phyloP scores from a whole-genome alignment of 2,888 invertebrate genomes.

The Cepaea hortensis region DNA sequence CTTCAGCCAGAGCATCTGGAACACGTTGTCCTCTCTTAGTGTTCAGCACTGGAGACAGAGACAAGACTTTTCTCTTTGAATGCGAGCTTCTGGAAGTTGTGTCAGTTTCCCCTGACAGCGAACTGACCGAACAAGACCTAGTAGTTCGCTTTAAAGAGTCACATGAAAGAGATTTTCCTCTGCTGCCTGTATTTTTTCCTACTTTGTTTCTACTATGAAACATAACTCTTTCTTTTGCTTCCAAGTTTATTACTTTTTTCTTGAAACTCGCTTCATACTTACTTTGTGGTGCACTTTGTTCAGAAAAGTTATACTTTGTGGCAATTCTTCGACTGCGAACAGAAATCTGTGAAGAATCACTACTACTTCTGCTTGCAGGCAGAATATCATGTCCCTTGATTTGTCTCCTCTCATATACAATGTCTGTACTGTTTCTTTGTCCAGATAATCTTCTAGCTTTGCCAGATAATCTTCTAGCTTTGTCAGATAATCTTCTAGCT shows the following conservation, averaged over 20 bases:
- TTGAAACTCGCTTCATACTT: background rate
- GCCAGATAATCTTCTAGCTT: background rate
- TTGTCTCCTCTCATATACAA: background rate
- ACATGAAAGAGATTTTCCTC: background rate
- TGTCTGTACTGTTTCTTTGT: background rate
- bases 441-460: background rate
- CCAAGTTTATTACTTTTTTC: background rate
- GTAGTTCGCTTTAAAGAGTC: background rate
- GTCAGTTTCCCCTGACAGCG: background rate
- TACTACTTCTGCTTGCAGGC: background rate
- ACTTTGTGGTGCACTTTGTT: background rate
- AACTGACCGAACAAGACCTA: constrained; percentile 4
- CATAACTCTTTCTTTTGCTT: background rate
- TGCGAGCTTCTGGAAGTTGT: background rate
- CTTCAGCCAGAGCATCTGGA: background rate
- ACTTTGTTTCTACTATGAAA: background rate
- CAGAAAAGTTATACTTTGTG: background rate
- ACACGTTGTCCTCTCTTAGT: background rate
- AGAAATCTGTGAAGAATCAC: background rate
- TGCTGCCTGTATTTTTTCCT: background rate
- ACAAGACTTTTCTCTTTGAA: background rate
- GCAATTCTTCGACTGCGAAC: background rate
- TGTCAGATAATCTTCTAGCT: background rate
- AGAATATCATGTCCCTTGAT: background rate
- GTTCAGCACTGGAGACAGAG: background rate